Percentiles rank a stretch among this genome's conserved stretches.
Conservation (phyloP, 2,113 vertebrate genomes). For the Onychostoma macrolepis region DNA sequence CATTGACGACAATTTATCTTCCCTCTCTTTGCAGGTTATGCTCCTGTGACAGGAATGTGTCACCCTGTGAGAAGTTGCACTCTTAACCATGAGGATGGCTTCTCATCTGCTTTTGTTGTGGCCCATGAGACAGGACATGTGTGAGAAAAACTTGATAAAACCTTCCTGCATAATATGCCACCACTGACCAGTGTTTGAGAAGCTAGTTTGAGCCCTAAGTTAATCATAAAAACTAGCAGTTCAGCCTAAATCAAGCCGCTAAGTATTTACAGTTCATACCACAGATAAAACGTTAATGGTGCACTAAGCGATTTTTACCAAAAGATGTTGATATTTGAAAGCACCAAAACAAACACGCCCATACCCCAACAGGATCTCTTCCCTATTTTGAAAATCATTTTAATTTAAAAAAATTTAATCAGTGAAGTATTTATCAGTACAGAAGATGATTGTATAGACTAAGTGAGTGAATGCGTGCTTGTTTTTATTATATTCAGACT, state of each 20-base stretch:
- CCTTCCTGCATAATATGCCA: neutral
- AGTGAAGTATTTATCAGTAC: too few relatives aligned
- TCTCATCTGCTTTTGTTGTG: slow-evolving; percentile 97
- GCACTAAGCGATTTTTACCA: too few relatives aligned
- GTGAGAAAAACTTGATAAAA: slow-evolving; percentile 77
- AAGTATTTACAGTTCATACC: neutral
- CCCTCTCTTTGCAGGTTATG: slow-evolving; percentile 81
- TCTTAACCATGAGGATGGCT: slow-evolving; percentile 96
- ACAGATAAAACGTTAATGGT: neutral
- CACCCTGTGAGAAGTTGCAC: slow-evolving; percentile 97
- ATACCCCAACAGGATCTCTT: too few relatives aligned
- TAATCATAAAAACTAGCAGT: neutral
- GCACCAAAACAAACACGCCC: too few relatives aligned
- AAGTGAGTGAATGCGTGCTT: slow-evolving; percentile 12
- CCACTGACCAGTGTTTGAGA: neutral
- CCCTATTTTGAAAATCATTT: too few relatives aligned
- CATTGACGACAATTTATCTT: neutral
- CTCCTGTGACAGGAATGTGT: slow-evolving; percentile 97
- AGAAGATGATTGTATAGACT: neutral
- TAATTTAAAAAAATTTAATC: too few relatives aligned
- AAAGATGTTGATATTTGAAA: too few relatives aligned
- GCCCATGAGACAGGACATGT: slow-evolving; percentile 98
- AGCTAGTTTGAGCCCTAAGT: neutral
- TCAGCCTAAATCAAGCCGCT: neutral
- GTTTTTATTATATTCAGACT: slow-evolving; percentile 74